Percentiles rank a stretch among this genome's conserved stretches.
Conservation (phyloP, 1,140 invertebrate genomes). For the Palaemon carinicauda region DNA sequence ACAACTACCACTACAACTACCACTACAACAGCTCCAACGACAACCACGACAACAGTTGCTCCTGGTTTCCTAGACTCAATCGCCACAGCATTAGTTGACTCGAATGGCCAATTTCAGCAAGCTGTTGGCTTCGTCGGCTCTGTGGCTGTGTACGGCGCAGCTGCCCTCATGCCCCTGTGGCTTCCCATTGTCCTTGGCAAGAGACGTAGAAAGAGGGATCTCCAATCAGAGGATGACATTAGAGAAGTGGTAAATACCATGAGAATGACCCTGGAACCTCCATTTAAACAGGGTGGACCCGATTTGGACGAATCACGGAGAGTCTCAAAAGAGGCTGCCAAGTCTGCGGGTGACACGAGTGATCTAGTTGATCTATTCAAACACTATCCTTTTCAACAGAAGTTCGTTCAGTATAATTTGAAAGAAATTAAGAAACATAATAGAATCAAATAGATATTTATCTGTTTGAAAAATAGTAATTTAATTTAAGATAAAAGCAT, state of each 20-base stretch:
- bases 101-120: conserved; percentile 10
- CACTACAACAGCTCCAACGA: background rate
- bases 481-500: too few species aligned
- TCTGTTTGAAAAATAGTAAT: too few species aligned
- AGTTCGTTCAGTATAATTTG: too few species aligned
- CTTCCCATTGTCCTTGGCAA: conserved; percentile 46
- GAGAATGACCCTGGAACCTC: background rate
- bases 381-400: too few species aligned
- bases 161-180: conserved; percentile 54
- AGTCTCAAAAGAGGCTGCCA: background rate
- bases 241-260: background rate
- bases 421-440: too few species aligned
- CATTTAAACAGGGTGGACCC: background rate
- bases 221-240: background rate
- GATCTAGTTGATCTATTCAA: too few species aligned
- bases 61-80: conserved; percentile 26
- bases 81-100: background rate
- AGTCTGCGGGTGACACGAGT: background rate
- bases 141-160: conserved; percentile 51
- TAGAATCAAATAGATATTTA: too few species aligned
- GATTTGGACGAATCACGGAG: background rate
- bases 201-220: conserved; percentile 21
- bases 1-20: conserved; percentile 13
- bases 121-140: conserved; percentile 45
- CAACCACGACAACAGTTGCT: conserved; percentile 20